Conservation (phyloP, 2,797 vertebrate genomes). For the Semotilus atromaculatus region DNA sequence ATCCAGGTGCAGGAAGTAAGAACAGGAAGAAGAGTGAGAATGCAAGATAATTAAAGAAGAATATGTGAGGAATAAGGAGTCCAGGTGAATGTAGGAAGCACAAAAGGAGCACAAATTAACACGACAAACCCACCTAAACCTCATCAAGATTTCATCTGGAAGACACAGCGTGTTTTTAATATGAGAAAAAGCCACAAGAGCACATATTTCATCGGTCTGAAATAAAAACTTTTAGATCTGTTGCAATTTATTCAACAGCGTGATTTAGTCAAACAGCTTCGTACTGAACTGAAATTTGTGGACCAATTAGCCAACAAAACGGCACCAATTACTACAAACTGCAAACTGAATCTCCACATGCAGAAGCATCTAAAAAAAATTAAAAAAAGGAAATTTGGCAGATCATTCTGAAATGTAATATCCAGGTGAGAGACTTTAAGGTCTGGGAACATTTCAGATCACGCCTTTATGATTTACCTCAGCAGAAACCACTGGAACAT, state of each 20-base stretch:
- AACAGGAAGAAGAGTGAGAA: neutral
- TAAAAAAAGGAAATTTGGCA: neutral
- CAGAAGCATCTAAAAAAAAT: neutral
- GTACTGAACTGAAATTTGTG: neutral
- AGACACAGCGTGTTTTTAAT: neutral
- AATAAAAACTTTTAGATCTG: neutral
- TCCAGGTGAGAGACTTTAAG: neutral
- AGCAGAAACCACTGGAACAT: neutral
- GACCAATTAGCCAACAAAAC: neutral
- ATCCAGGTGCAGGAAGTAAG: neutral
- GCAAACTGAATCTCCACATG: neutral
- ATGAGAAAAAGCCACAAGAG: neutral
- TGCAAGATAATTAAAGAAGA: neutral
- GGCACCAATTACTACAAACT: neutral
- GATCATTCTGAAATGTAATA: neutral
- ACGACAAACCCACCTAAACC: neutral
- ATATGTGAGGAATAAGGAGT: neutral
- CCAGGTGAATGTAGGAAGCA: neutral
- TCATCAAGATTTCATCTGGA: too few relatives aligned
- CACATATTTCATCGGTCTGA: neutral
- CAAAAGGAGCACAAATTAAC: neutral
- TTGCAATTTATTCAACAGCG: neutral
- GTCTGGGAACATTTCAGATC: neutral
- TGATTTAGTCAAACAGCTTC: neutral
- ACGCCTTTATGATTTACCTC: neutral